phyloP scores from a whole-genome alignment of 2,888 invertebrate genomes.

The Nasonovia ribisnigri region DNA sequence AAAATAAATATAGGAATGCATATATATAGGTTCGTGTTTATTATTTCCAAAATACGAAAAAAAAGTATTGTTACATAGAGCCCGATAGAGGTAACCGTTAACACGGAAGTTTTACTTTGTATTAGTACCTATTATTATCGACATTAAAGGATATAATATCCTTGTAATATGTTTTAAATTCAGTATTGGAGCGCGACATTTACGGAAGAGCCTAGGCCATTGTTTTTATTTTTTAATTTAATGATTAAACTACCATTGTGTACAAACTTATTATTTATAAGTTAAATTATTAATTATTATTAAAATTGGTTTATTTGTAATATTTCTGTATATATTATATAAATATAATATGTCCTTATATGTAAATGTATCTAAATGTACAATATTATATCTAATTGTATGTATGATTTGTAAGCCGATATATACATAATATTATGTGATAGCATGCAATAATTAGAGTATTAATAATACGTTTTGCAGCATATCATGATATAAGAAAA shows the following conservation, averaged over 20 bases:
- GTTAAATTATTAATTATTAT: background rate
- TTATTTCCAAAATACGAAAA: too few relatives aligned
- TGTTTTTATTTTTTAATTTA: background rate
- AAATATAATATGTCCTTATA: background rate
- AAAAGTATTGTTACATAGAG: background rate
- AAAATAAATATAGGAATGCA: too few relatives aligned
- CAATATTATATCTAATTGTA: background rate
- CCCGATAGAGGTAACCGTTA: background rate
- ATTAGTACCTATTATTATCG: background rate
- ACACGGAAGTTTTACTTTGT: background rate
- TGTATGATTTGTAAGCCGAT: background rate
- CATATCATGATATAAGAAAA: background rate
- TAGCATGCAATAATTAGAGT: background rate
- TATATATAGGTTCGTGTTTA: too few relatives aligned
- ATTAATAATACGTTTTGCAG: background rate
- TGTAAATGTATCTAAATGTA: too few relatives aligned
- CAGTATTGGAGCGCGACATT: background rate
- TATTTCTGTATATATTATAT: background rate
- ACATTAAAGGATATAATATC: background rate
- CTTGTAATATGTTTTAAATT: background rate
- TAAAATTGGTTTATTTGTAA: background rate
- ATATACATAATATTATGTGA: background rate
- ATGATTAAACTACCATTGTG: background rate
- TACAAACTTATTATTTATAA: background rate
- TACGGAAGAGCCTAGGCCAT: background rate